Conservation (phyloP, 2,888 invertebrate species). For the Chironomus tentans region DNA sequence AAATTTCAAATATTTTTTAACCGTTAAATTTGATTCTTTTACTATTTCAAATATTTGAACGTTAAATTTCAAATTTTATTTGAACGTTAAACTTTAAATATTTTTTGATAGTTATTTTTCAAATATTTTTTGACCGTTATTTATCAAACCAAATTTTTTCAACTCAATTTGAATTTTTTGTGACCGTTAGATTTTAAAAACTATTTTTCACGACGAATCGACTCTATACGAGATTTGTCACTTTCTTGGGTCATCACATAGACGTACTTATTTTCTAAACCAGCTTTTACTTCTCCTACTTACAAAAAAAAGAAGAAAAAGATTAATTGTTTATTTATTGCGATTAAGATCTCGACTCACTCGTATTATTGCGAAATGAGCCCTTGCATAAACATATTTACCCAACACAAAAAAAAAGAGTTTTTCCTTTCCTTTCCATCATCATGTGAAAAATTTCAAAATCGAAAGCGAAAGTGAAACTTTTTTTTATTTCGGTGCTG, state of each 20-base stretch:
- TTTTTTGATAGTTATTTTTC: background rate
- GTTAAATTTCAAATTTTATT: background rate
- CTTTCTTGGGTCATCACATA: too few relatives aligned
- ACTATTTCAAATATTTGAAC: background rate
- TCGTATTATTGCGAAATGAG: background rate
- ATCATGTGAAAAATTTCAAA: conserved; percentile 13
- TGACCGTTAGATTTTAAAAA: background rate
- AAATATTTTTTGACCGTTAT: background rate
- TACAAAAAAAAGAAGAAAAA: background rate
- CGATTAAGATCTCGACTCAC: background rate
- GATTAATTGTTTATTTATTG: conserved; percentile 1
- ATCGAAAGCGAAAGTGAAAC: conserved; percentile 23
- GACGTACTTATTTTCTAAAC: too few relatives aligned
- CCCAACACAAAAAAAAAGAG: background rate
- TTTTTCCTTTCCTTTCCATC: background rate
- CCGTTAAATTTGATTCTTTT: too few relatives aligned
- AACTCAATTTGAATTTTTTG: background rate
- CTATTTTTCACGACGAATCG: too few relatives aligned
- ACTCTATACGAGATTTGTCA: too few relatives aligned
- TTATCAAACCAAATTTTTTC: too few relatives aligned
- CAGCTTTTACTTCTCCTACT: too few relatives aligned
- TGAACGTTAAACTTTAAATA: too few relatives aligned
- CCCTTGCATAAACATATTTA: conserved; percentile 9
- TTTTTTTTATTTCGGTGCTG: background rate
- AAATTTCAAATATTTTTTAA: background rate